Evolutionary conservation across 2,888 invertebrate genomes (phyloP), one percentile per base, ranked within the genome.

Genomic region (Apamea epomidion): DNA sequence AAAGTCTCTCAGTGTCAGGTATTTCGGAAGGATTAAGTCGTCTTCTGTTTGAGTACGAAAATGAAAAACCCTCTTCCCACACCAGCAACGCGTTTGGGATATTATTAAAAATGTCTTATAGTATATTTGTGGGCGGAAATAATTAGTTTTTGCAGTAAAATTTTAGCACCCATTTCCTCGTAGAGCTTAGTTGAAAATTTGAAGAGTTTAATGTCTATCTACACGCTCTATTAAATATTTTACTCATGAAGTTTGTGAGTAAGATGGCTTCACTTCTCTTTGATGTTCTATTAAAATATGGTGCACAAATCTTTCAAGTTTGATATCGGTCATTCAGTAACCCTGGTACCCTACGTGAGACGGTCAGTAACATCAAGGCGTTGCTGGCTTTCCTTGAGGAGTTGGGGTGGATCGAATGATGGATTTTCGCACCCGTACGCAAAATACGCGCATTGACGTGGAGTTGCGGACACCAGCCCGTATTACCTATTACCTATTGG

Each of bases 31-130:
- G 86, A 89, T 90, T 89, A 89, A 88, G 74, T 82, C 76, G 45
- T 90, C 83, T 81, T 72, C 76, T 80, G 80, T 88, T 83, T 90
- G 82, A 87, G 82, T 68, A 77, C 84, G 25, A 80, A 86, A 90
- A 90, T 89, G 87, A 88, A 86, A 83, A 87, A 80, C 83, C 83
- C 88, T 73, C 79, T 82, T 89, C 73, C 73, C 72, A 77, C 74
- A 73, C 81, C 76, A 87, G 76, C 70, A 80, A 72, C 85, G 82
- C 72, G 78, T 83, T 85, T 84, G 78, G 74, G 76, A 69, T 81
- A 81, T 89, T 81, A 88, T 85, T 88, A 84, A 85, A 84, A 80
- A 69, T 75, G 70, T 83, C 82, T 82, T 76, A 78, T 51, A 74
- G 10, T 78, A 72, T 48, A 70, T 72, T 48, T 65, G 62, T 74